phyloP scores from a whole-genome alignment of 2,113 vertebrate species.

The Hyperopisus bebe region DNA sequence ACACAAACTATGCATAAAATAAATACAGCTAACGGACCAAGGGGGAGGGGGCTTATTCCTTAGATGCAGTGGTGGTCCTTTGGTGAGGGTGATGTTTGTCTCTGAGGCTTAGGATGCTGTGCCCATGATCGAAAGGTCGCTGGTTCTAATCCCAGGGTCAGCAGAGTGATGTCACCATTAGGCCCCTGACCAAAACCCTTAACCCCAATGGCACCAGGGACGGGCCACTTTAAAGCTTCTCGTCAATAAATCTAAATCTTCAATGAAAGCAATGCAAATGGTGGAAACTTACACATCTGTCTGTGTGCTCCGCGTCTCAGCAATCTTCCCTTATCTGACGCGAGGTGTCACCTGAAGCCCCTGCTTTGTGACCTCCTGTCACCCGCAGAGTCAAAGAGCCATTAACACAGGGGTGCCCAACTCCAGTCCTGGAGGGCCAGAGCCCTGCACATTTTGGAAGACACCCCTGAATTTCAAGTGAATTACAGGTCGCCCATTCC shows the following conservation, averaged over 20 bases:
- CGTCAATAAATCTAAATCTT: background rate
- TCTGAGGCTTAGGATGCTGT: background rate
- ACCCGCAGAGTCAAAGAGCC: background rate
- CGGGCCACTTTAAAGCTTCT: background rate
- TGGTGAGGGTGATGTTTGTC: background rate
- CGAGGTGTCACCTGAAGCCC: background rate
- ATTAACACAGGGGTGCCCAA: background rate
- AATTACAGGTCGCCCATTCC: no score
- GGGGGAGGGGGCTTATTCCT: background rate
- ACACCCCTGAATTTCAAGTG: no score
- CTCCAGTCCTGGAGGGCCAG: no score
- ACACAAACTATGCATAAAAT: constrained; percentile 5
- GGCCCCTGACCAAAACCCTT: background rate
- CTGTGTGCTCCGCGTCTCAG: background rate
- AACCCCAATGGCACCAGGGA: background rate
- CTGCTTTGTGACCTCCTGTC: background rate
- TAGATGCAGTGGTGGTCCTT: constrained; percentile 22
- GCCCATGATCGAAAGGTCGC: background rate
- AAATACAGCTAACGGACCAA: background rate
- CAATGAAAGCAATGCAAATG: background rate
- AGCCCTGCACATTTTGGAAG: no score
- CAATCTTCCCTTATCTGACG: background rate
- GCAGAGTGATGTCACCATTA: background rate
- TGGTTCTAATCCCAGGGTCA: background rate
- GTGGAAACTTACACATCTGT: background rate